Conservation (phyloP, 2,113 vertebrate genomes). For the Microtus oregoni region DNA sequence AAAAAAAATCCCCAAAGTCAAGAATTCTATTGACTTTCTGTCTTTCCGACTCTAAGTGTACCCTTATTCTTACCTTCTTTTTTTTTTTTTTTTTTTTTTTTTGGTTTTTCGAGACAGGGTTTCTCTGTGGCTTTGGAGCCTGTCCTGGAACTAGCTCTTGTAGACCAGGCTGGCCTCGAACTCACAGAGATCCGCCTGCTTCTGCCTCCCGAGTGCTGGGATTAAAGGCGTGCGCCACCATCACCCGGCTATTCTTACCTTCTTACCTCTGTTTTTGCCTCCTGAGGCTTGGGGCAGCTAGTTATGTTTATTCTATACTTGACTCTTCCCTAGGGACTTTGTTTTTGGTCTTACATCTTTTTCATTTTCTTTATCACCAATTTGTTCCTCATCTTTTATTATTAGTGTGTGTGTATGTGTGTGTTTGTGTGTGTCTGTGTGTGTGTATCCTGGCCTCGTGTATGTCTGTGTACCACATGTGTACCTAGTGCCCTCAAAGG, state of each 20-base stretch:
- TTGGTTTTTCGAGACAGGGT: too few species aligned
- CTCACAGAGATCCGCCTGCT: too few species aligned
- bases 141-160: too few species aligned
- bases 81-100: too few species aligned
- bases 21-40: neutral
- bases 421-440: neutral
- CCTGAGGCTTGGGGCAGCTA: neutral
- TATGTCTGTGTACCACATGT: neutral
- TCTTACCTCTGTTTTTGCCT: neutral
- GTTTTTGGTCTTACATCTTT: neutral
- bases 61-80: slow-evolving; percentile 32
- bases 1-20: slow-evolving; percentile 4
- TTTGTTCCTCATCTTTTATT: neutral
- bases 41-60: neutral
- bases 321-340: neutral
- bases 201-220: too few species aligned
- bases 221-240: too few species aligned
- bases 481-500: neutral
- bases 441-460: neutral
- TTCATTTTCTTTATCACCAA: neutral
- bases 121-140: too few species aligned
- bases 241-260: slow-evolving; percentile 26
- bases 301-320: neutral
- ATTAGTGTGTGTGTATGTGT: neutral
- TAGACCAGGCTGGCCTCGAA: too few species aligned